These are phyloP conservation scores for Acleris emargana DNA, from an alignment of 2,888 invertebrate genomes.

Conservation along the genomic window DNA sequence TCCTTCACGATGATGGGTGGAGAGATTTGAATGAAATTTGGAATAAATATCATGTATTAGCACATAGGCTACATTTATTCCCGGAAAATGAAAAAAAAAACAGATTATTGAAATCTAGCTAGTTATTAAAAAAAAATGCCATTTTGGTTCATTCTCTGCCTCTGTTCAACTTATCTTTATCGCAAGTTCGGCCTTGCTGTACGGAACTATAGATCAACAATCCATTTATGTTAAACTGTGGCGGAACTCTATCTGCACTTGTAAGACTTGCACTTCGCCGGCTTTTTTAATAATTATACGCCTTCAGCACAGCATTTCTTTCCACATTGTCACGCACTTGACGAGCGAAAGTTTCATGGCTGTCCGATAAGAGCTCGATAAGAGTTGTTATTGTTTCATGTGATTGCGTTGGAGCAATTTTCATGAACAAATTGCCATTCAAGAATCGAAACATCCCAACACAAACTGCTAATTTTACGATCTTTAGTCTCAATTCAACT, in stretches of 20 bases:
- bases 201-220: too few species aligned
- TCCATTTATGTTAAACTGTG: background rate
- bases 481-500: too few species aligned
- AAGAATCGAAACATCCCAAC: background rate
- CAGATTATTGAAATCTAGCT: too few species aligned
- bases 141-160: too few species aligned
- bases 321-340: conserved; percentile 7
- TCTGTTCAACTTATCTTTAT: too few species aligned
- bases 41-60: too few species aligned
- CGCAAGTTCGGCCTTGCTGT: too few species aligned
- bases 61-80: too few species aligned
- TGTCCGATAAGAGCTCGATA: conserved; percentile 37
- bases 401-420: conserved; percentile 33
- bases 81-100: too few species aligned
- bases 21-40: too few species aligned
- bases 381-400: conserved; percentile 44
- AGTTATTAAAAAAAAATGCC: too few species aligned
- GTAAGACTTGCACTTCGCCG: background rate
- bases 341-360: conserved; percentile 8
- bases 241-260: background rate
- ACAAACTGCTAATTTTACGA: background rate
- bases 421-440: conserved; percentile 21
- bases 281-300: conserved; percentile 3
- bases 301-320: conserved; percentile 4
- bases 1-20: too few species aligned